Evolutionary conservation across 1,140 invertebrate genomes (phyloP).

Genomic region (Eurosta solidaginis): DNA sequence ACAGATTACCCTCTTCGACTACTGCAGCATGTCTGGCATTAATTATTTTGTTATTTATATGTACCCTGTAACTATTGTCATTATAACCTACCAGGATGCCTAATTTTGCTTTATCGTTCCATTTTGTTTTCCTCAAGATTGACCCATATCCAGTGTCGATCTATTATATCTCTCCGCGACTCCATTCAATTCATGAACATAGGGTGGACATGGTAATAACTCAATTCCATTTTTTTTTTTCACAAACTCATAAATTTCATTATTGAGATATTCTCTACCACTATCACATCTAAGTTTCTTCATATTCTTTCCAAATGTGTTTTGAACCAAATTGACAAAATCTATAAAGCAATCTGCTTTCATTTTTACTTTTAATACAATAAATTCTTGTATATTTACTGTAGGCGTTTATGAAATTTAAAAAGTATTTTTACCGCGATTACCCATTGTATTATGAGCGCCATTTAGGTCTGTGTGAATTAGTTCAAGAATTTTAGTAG

Average conservation of each 20-base stretch:
- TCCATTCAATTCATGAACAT: too few relatives aligned
- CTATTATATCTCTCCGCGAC: background rate
- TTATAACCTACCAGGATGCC: too few relatives aligned
- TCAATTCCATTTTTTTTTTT: constrained; percentile 33
- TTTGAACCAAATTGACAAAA: background rate
- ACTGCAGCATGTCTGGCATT: too few relatives aligned
- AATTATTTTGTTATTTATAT: too few relatives aligned
- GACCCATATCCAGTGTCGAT: too few relatives aligned
- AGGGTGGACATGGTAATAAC: too few relatives aligned
- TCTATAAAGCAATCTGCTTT: background rate
- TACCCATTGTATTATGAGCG: constrained; percentile 40
- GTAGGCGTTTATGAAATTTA: constrained; percentile 29
- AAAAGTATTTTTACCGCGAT: constrained; percentile 50
- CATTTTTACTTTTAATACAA: background rate
- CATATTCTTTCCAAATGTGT: background rate
- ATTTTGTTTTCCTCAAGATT: too few relatives aligned
- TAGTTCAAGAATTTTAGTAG: constrained; percentile 30
- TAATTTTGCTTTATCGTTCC: too few relatives aligned
- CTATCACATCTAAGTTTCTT: constrained; percentile 39
- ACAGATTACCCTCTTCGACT: too few relatives aligned
- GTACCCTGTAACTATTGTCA: too few relatives aligned
- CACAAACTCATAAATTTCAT: constrained; percentile 31
- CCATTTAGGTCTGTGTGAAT: constrained; percentile 43
- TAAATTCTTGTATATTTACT: background rate
- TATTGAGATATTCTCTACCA: constrained; percentile 39